phyloP scores from a whole-genome alignment of 2,797 vertebrate genomes.

The Thaleichthys pacificus region DNA sequence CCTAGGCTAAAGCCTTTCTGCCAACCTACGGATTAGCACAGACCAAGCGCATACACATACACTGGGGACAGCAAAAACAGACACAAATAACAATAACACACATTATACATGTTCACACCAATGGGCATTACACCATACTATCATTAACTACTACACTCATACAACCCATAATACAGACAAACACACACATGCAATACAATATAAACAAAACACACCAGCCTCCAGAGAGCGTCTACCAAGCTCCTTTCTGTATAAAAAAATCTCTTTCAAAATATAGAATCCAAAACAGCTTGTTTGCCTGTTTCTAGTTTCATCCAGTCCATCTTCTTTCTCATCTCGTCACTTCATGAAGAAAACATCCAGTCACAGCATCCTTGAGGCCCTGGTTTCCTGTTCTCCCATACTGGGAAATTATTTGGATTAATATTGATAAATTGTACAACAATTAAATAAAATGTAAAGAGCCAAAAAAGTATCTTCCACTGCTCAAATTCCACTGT shows the following conservation, averaged over 20 bases:
- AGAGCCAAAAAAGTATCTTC: neutral
- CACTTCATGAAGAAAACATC: neutral
- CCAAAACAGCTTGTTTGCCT: neutral
- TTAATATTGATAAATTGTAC: neutral
- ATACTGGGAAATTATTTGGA: neutral
- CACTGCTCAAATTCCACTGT: neutral
- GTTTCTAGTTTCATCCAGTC: neutral
- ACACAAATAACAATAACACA: neutral
- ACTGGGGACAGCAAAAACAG: neutral
- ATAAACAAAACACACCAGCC: constrained; percentile 10
- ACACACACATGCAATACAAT: neutral
- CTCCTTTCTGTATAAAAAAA: neutral
- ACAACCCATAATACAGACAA: neutral
- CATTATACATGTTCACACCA: neutral
- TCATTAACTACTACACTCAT: neutral
- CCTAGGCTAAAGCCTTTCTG: constrained; percentile 1
- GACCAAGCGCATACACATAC: neutral
- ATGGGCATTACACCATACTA: neutral
- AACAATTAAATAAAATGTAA: neutral
- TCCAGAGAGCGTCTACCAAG: neutral
- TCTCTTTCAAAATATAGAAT: neutral
- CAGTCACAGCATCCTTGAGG: constrained; percentile 7
- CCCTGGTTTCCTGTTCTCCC: neutral
- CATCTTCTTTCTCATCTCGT: neutral
- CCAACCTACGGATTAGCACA: constrained; percentile 4